Conservation (phyloP, 2,113 vertebrate species). For the Dipodomys spectabilis region DNA sequence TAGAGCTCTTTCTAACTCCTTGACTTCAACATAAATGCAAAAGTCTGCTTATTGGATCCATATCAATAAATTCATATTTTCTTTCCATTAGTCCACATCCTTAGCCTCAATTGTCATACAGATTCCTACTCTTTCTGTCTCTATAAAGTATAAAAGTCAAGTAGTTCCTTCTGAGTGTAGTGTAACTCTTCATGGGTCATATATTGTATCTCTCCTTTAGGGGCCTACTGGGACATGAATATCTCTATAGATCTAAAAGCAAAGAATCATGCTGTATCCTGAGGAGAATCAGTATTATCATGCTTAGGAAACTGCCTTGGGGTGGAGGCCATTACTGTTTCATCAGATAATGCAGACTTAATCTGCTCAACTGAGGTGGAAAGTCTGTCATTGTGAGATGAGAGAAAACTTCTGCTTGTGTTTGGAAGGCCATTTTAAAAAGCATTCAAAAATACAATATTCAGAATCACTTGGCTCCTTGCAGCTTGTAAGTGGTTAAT, state of each 20-base stretch:
- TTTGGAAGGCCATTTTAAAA: background rate
- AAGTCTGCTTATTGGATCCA: background rate
- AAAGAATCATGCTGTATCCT: background rate
- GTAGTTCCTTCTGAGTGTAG: background rate
- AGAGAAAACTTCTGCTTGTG: background rate
- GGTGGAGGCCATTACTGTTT: background rate
- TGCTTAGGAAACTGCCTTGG: background rate
- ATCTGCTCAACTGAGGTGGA: background rate
- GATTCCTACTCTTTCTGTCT: background rate
- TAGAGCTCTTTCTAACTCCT: too few species aligned
- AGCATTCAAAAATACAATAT: too few species aligned
- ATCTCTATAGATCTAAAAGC: background rate
- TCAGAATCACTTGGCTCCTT: too few species aligned
- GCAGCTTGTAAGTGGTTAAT: too few species aligned
- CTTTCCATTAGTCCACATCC: background rate
- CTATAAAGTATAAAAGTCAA: background rate
- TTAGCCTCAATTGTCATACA: background rate
- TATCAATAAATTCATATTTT: conserved; percentile 1
- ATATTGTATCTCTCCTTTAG: background rate
- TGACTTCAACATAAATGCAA: background rate
- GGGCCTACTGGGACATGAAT: background rate
- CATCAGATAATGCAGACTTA: background rate
- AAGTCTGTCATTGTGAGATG: background rate
- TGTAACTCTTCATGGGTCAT: background rate
- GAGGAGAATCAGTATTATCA: background rate